phyloP scores from a whole-genome alignment of 2,113 vertebrate species.

The Elanus axillaris region DNA sequence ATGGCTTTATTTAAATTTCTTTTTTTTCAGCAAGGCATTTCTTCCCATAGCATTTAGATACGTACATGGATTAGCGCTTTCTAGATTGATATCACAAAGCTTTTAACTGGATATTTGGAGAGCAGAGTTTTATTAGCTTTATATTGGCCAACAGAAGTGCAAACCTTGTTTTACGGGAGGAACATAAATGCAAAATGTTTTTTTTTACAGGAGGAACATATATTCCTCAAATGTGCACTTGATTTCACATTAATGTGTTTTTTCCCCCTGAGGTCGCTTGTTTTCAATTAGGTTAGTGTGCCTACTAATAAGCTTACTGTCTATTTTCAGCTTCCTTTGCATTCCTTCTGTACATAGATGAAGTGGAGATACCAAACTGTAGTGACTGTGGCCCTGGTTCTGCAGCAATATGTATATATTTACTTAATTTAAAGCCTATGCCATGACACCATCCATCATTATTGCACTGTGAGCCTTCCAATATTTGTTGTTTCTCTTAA shows the following conservation, averaged over 20 bases:
- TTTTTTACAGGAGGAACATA: not conserved
- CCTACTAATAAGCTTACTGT: not conserved
- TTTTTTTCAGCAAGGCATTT: not conserved
- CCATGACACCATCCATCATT: not conserved
- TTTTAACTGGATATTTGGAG: not conserved
- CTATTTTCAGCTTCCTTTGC: not conserved
- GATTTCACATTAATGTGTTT: not conserved
- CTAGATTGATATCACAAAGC: not conserved
- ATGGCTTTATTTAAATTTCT: not conserved
- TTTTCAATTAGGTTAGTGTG: not conserved
- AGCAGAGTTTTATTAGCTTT: not conserved
- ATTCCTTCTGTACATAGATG: not conserved
- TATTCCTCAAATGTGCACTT: not conserved
- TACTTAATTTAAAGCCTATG: not conserved
- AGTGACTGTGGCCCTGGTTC: not conserved
- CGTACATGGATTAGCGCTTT: not conserved
- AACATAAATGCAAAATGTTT: not conserved
- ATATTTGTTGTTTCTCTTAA: not conserved
- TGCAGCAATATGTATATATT: not conserved
- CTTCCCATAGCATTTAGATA: not conserved
- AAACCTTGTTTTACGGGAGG: not conserved
- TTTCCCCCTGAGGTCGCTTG: not conserved
- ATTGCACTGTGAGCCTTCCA: not conserved
- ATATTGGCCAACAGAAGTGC: not conserved
- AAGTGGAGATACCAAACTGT: not conserved